phyloP scores from a whole-genome alignment of 2,797 vertebrate species.

The Poecilia velifera region DNA sequence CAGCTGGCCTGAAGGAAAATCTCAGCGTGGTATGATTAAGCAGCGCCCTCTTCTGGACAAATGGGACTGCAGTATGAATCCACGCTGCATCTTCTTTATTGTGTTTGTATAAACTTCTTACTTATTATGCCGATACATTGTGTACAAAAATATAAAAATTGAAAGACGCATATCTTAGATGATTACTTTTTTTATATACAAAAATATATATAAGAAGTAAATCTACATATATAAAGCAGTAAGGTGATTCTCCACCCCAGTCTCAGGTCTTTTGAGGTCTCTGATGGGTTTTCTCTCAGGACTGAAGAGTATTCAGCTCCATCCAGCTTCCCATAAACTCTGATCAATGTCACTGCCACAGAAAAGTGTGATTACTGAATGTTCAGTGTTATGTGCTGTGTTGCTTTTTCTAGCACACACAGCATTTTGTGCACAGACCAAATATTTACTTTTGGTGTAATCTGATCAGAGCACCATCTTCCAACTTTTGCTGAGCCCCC shows the following conservation, averaged over 20 bases:
- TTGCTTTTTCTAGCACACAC: neutral
- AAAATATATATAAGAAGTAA: too few species aligned
- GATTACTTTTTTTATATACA: neutral
- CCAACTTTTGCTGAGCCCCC: neutral
- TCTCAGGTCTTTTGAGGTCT: neutral
- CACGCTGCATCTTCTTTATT: neutral
- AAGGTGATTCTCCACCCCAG: neutral
- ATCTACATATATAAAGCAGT: too few species aligned
- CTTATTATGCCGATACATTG: neutral
- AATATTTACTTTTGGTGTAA: neutral
- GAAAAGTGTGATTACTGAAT: neutral
- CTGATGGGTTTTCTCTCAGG: neutral
- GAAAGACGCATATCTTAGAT: neutral
- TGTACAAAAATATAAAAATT: neutral
- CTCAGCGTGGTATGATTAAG: conserved; percentile 6
- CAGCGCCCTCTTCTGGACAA: conserved; percentile 50
- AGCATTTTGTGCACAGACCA: neutral
- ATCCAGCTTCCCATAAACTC: neutral
- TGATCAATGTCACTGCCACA: neutral
- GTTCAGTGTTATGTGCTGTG: neutral
- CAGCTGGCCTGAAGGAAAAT: conserved; percentile 8
- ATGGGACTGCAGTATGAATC: conserved; percentile 2
- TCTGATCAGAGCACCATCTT: neutral
- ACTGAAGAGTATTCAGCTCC: neutral
- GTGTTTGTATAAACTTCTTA: neutral